Base-by-base conservation (phyloP, 2,113 vertebrate species). In the Planiliza haematocheilus region DNA sequence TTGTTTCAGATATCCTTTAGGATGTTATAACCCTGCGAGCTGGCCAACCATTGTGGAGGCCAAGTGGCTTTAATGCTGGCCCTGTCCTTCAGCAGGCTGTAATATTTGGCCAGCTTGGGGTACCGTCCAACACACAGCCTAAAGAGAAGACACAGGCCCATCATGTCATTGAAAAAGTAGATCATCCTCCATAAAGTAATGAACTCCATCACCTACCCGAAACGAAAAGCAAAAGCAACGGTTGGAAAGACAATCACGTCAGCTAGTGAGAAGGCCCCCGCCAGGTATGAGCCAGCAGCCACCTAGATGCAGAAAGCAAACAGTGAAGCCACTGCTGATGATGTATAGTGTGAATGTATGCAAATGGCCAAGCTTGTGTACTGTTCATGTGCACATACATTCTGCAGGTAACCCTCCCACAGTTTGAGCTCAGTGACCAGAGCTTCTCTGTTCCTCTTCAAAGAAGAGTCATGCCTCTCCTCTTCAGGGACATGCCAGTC, bases 391-490 rank as follows among this genome's bases (percentile, higher is more conserved):
- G 10, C 11, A 3, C 55, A 55, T 49, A 91, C 91, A 79, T 86
- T 85, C 55, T 88, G 56, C 67, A 91, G 45, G 74, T 93, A 91
- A 2, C 79, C 56, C 34, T 93, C 90, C 93, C 93, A 93, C 43
- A 92, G 78, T 17, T 77, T 58, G 18, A 93, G 55, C 9, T 93
- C 91, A 1, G 74, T 5, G 3, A 13, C n/a, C 61, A 91, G 75
- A 14, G 9, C 69, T 41, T 90, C 87, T 16, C 10, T 87, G 67
- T 91, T 82, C 55, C 92, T 84, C 72, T 88, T 87, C 41, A 88
- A 3, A 1, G 89, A 73, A 1, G 85, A 86, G 1, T 92, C 84
- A 2, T 74, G 81, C 7, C 83, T 73, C 83, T 93, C 91, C 5
- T 39, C 87, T 45, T 91, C 91, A 34, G 92, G 91, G 16, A 85